These are phyloP conservation scores for Acipenser oxyrinchus DNA, from an alignment of 2,797 vertebrate species.

Conservation along the genomic window DNA sequence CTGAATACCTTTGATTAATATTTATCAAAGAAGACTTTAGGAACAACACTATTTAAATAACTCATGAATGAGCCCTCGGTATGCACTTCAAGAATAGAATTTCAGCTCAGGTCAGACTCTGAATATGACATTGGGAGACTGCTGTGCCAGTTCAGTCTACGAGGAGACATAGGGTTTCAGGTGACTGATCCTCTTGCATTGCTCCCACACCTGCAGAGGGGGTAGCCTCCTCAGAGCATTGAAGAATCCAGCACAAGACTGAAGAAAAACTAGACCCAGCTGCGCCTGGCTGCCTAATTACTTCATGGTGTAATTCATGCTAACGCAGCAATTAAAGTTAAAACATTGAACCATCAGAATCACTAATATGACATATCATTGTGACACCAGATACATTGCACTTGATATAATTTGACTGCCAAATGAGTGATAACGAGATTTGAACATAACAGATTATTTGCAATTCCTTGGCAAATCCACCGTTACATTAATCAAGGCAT, in stretches of 20 bases:
- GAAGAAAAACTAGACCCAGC: conserved; percentile 29
- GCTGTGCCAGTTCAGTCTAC: too few relatives aligned
- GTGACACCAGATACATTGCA: conserved; percentile 33
- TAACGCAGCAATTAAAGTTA: conserved; percentile 44
- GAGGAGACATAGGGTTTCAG: background rate
- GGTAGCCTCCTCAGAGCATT: conserved; percentile 6
- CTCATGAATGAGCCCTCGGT: too few relatives aligned
- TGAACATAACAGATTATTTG: conserved; percentile 46
- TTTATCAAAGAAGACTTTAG: too few relatives aligned
- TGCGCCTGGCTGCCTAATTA: conserved; percentile 33
- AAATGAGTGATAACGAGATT: conserved; percentile 31
- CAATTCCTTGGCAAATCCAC: conserved; percentile 42
- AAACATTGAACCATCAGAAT: conserved; percentile 48
- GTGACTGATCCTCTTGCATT: background rate
- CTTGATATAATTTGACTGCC: conserved; percentile 36
- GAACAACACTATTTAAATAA: too few relatives aligned
- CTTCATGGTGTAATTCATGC: conserved; percentile 40
- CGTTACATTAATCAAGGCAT: conserved; percentile 54
- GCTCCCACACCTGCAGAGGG: conserved; percentile 19
- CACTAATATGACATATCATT: conserved; percentile 47
- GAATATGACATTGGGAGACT: too few relatives aligned
- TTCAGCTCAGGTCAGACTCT: too few relatives aligned
- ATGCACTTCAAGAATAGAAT: too few relatives aligned
- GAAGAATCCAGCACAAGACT: background rate
- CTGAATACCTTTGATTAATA: too few relatives aligned